Evolutionary conservation across 2,797 vertebrate genomes (phyloP), one percentile per base, ranked within the genome.

Genomic region (Muraenolepis orangiensis): DNA sequence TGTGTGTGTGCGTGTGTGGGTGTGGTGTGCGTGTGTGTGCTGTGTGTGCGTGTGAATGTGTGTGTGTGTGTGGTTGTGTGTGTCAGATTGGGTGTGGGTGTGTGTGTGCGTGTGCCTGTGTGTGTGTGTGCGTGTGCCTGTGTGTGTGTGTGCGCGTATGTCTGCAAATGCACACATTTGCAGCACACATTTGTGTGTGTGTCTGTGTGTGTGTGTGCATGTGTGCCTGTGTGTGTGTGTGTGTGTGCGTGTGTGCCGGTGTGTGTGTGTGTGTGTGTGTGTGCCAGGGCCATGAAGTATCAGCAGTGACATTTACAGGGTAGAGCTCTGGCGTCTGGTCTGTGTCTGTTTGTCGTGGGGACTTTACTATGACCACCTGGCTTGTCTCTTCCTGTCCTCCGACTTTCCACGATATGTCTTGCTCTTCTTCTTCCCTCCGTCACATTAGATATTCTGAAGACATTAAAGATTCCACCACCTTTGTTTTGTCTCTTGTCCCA

Each of bases 291-390:
- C 69, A 78, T 75, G 83, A 87, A 80, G 78, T 74, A 81, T 87
- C 69, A 51, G 79, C 85, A 78, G 82, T 74, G 83, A 72, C 72
- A 91, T 74, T 91, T 91, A 91, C 75, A 74, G 90, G 87, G 77
- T 70, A 76, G 85, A 85, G 84, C 80, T 84, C 73, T 81, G 85
- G 78, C 82, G 20, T 89, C 89, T 92, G 91, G 77, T 91, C 84
- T 90, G 81, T 90, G 88, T 91, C 90, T 86, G 67, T 85, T 84
- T 92, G 91, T 92, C 91, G 91, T 78, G 70, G 80, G 90, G 87
- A 92, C 89, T 92, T 91, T 92, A 90, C 85, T 81, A 81, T 83
- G 82, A 86, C 81, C 81, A 88, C 89, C 88, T 91, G 91, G 88
- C 84, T 90, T 86, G 1, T 86, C 85, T 88, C 87, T 86, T 78